Evolutionary conservation across 92 coral and sea anemone genomes (phyloP).

Genomic region (Desmophyllum pertusum): DNA sequence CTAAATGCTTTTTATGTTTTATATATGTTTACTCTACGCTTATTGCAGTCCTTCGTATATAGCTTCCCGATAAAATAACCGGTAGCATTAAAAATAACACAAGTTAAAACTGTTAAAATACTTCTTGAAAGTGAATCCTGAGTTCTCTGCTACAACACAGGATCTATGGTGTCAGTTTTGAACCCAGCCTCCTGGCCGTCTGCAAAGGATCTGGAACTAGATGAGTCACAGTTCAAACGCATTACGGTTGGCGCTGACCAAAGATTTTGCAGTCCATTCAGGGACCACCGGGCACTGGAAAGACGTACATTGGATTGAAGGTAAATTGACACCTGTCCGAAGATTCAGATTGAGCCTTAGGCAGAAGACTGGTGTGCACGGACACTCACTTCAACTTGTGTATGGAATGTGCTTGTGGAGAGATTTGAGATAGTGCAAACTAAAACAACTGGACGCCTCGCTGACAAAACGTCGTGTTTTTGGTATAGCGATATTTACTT

Average conservation of each 20-base stretch:
- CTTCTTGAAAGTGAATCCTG: neutral
- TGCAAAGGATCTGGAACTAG: conserved; percentile 70
- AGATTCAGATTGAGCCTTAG: neutral
- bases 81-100: neutral
- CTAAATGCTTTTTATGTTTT: neutral
- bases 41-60: too few relatives aligned
- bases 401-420: too few relatives aligned
- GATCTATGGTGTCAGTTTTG: conserved; percentile 52
- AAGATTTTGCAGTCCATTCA: conserved; percentile 87
- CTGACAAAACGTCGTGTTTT: too few relatives aligned
- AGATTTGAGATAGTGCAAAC: too few relatives aligned
- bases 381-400: too few relatives aligned
- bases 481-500: too few relatives aligned
- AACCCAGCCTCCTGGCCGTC: conserved; percentile 75
- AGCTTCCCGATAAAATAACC: neutral
- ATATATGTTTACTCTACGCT: neutral
- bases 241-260: conserved; percentile 78
- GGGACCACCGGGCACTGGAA: conserved; percentile 97
- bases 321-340: neutral
- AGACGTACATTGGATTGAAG: conserved; percentile 88
- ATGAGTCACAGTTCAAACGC: conserved; percentile 84
- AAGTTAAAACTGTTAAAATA: neutral
- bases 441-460: too few relatives aligned
- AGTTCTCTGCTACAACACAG: conserved; percentile 15
- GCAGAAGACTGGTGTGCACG: neutral